Conservation (phyloP, 2,888 invertebrate genomes). For the Dryobotodes eremita region DNA sequence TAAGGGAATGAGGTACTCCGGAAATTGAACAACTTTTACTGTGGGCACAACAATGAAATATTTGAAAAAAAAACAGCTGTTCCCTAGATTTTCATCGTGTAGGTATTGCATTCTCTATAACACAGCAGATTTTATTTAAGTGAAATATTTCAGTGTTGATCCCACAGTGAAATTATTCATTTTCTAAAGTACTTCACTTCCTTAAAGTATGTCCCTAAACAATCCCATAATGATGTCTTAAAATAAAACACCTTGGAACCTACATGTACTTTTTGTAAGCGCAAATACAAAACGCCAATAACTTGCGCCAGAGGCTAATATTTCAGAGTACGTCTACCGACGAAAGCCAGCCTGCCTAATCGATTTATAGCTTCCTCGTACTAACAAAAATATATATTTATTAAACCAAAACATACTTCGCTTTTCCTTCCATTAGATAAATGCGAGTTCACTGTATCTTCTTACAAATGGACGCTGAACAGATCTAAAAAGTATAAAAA, state of each 20-base stretch:
- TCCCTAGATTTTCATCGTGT: too few species aligned
- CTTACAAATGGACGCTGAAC: conserved; percentile 50
- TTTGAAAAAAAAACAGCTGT: too few species aligned
- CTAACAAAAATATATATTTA: conserved; percentile 79
- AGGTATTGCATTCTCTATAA: too few species aligned
- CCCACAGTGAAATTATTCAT: too few species aligned
- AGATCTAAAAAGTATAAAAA: conserved; percentile 19
- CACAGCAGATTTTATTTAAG: too few species aligned
- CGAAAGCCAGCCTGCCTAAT: conserved; percentile 85
- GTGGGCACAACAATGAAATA: too few species aligned
- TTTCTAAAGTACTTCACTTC: too few species aligned
- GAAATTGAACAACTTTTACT: too few species aligned
- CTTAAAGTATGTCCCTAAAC: too few species aligned
- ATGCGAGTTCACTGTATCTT: conserved; percentile 63
- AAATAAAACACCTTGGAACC: too few species aligned
- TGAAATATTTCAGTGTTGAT: too few species aligned
- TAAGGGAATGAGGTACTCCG: too few species aligned
- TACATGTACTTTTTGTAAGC: background rate
- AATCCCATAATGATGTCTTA: background rate
- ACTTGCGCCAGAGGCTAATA: conserved; percentile 73
- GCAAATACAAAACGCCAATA: conserved; percentile 20
- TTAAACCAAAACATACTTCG: conserved; percentile 76
- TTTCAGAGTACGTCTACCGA: conserved; percentile 76
- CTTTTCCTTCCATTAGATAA: conserved; percentile 74
- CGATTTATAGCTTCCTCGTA: conserved; percentile 82